Percentiles rank a stretch among this genome's conserved stretches.
These are phyloP conservation scores for Ectropis grisescens DNA, from an alignment of 1,140 invertebrate species.

Conservation along the genomic window DNA sequence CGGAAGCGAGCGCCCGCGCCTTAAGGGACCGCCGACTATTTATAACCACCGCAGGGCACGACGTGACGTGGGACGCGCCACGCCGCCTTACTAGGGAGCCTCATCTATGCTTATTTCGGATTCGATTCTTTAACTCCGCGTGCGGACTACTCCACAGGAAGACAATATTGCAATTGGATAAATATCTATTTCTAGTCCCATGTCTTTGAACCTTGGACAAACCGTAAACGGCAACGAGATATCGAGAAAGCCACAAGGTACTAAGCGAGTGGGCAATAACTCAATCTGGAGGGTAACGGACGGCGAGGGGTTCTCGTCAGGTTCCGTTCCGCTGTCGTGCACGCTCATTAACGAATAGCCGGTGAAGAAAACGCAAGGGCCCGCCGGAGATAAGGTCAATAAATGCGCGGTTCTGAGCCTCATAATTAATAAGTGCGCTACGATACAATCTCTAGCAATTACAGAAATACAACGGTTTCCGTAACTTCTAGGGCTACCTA, in stretches of 20 bases:
- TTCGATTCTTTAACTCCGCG: slow-evolving; percentile 17
- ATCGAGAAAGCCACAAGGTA: too few species aligned
- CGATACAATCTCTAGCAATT: slow-evolving; percentile 35
- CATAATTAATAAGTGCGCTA: slow-evolving; percentile 46
- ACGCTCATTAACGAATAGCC: slow-evolving; percentile 32
- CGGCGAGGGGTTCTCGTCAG: slow-evolving; percentile 5
- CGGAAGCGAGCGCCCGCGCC: slow-evolving; percentile 62
- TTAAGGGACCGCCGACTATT: slow-evolving; percentile 64
- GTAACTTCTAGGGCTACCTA: slow-evolving; percentile 3
- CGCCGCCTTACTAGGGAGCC: too few species aligned
- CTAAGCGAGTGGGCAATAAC: too few species aligned
- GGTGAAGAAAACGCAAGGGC: slow-evolving; percentile 34
- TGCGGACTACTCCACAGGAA: too few species aligned
- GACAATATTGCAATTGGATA: too few species aligned
- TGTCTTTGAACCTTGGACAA: too few species aligned
- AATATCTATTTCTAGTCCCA: too few species aligned
- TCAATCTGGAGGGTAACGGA: slow-evolving; percentile 11
- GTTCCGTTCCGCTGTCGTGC: slow-evolving; percentile 33
- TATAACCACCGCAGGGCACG: slow-evolving; percentile 41
- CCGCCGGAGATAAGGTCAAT: slow-evolving; percentile 58
- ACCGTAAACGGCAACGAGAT: too few species aligned
- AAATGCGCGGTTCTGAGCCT: slow-evolving; percentile 39
- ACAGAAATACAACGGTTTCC: slow-evolving; percentile 44
- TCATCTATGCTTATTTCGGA: slow-evolving; percentile 43
- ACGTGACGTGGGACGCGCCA: slow-evolving; percentile 23